Evolutionary conservation across 2,888 invertebrate genomes (phyloP).

Genomic region (Ctenicera cuprea): DNA sequence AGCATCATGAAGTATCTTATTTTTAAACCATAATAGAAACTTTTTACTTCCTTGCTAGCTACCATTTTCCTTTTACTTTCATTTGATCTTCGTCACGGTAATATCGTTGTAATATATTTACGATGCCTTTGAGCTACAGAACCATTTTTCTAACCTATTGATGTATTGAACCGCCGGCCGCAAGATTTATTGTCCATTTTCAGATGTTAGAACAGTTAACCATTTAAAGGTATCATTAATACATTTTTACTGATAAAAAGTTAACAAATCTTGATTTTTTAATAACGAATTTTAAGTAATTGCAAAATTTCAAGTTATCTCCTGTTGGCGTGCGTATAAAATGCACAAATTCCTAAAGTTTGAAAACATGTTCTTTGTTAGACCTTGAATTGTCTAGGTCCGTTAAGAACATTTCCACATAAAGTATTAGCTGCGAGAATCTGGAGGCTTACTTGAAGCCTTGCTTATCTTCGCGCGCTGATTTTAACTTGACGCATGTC

Average conservation of each 20-base stretch:
- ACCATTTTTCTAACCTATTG: slow-evolving; percentile 17
- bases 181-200: slow-evolving; percentile 6
- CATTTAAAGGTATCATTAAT: slow-evolving; percentile 1
- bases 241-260: not conserved
- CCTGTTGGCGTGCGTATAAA: no score
- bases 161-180: slow-evolving; percentile 4
- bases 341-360: no score
- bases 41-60: not conserved
- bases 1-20: no score
- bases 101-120: slow-evolving; percentile 5
- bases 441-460: not conserved
- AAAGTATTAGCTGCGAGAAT: not conserved
- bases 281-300: no score
- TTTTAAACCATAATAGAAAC: not conserved
- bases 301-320: no score
- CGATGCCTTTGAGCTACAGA: slow-evolving; percentile 4
- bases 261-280: no score
- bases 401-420: no score
- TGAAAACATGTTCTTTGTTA: no score
- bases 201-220: not conserved
- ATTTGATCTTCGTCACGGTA: slow-evolving; percentile 13
- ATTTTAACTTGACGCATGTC: slow-evolving; percentile 28
- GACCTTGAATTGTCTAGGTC: no score
- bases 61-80: slow-evolving; percentile 6
- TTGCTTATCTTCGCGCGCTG: not conserved